phyloP scores from a whole-genome alignment of 2,797 vertebrate genomes.

The Columba guinea region DNA sequence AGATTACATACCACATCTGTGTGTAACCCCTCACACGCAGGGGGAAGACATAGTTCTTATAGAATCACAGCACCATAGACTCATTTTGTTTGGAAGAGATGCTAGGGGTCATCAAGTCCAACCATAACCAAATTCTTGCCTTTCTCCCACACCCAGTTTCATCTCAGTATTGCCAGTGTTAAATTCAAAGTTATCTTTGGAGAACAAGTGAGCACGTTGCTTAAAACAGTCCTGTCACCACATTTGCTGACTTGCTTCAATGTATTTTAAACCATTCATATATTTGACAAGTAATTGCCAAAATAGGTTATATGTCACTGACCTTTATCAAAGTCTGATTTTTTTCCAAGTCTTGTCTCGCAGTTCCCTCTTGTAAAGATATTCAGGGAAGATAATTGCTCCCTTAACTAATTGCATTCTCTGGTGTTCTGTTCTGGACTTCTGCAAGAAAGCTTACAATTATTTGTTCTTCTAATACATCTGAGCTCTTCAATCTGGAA shows the following conservation, averaged over 20 bases:
- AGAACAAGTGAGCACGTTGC: neutral
- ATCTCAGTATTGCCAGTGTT: neutral
- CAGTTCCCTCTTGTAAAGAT: slow-evolving; percentile 15
- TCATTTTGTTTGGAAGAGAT: too few species aligned
- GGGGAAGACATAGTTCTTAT: neutral
- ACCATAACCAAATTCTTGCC: neutral
- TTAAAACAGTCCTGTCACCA: slow-evolving; percentile 4
- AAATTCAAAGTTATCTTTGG: neutral
- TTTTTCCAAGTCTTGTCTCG: slow-evolving; percentile 25
- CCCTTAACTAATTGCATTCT: slow-evolving; percentile 51
- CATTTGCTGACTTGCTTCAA: neutral
- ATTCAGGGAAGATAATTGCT: slow-evolving; percentile 52
- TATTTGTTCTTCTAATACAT: neutral
- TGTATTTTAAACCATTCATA: slow-evolving; percentile 22
- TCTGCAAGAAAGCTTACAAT: neutral
- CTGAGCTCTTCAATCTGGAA: neutral
- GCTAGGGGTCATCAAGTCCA: too few species aligned
- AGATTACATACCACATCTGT: neutral
- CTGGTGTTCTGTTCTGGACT: slow-evolving; percentile 1
- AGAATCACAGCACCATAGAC: too few species aligned
- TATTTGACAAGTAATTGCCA: slow-evolving; percentile 61
- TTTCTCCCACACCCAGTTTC: neutral
- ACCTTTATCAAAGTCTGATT: slow-evolving; percentile 68
- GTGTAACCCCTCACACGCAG: neutral
- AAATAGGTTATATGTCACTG: slow-evolving; percentile 56